Base-by-base conservation (phyloP, 1,140 invertebrate species). In the Gyrodactylus bullatarudis region DNA sequence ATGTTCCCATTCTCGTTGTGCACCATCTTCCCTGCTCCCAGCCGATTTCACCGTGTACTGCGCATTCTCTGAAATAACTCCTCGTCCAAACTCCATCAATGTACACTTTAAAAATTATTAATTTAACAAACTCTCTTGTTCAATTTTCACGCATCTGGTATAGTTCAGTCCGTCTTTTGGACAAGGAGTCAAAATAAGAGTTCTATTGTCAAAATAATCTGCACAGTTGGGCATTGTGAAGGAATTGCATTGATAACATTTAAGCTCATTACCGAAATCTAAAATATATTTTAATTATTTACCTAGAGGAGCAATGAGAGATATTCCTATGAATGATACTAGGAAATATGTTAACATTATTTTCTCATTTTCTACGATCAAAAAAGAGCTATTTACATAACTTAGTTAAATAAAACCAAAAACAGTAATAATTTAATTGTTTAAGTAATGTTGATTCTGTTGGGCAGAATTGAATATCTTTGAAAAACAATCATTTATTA, bases 191-290 rank as follows among this genome's bases (percentile, higher is more conserved):
- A 80, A 73, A 73, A 77, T 77, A 74, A 78, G 77, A 68, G 80
- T 80, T 74, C 76, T 75, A 76, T 81, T 81, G 73, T 81, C 76
- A 76, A 81, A 81, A 76, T 77, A 78, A 73, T 81, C 80, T 8
- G 78, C 77, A 77, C 80, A 81, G 24, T 78, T 78, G 27, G 77
- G 77, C 71, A 80, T 78, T 72, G 79, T 78, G 74, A 77, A 79
- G 0, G 80, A 81, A 74, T 81, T 80, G 73, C 80, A 81, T n/a
- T 77, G 75, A 73, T 78, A 81, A 74, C 80, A 81, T 75, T 78
- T 78, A 23, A 79, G 70, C 20, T 71, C 26, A 20, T 8, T 77
- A 34, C 76, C 75, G 20, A 74, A 71, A 34, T 75, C 77, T 79
- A 76, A 70, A 77, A 76, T 22, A 76, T 8, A 75, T 21, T 8